Conservation (phyloP, 2,113 vertebrate genomes). For the Antidorcas marsupialis region DNA sequence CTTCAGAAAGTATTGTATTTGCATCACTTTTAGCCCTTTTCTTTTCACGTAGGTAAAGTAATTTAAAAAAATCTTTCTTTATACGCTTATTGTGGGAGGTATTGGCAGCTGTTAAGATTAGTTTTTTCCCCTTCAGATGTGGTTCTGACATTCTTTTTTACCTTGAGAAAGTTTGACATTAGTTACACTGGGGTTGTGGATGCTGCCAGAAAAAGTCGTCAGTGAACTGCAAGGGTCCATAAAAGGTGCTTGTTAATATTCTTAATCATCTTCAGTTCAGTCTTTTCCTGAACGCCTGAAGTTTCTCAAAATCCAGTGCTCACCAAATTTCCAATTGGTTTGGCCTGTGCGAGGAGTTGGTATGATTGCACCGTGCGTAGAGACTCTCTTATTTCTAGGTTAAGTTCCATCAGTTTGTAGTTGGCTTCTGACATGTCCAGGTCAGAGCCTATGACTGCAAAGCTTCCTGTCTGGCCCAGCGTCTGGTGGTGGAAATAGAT, state of each 20-base stretch:
- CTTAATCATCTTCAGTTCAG: conserved; percentile 53
- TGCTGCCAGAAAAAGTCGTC: conserved; percentile 26
- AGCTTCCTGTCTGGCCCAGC: conserved; percentile 93
- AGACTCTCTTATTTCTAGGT: conserved; percentile 95
- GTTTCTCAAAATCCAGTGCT: conserved; percentile 90
- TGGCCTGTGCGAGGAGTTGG: conserved; percentile 80
- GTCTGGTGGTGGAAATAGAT: conserved; percentile 99
- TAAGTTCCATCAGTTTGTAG: conserved; percentile 95
- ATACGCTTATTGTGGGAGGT: conserved; percentile 68
- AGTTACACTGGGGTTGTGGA: background rate
- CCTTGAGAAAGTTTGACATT: conserved; percentile 54
- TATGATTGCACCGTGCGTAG: conserved; percentile 88
- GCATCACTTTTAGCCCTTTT: conserved; percentile 85
- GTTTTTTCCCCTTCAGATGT: conserved; percentile 10
- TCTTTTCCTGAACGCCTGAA: conserved; percentile 53
- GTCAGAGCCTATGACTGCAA: conserved; percentile 93
- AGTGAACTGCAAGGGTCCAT: conserved; percentile 40
- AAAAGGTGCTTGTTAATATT: conserved; percentile 79
- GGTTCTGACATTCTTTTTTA: conserved; percentile 58
- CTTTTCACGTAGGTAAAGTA: conserved; percentile 72
- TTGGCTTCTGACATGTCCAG: conserved; percentile 93
- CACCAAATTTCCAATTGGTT: conserved; percentile 74
- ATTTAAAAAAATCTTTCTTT: conserved; percentile 71
- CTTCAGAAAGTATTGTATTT: conserved; percentile 71
- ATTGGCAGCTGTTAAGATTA: conserved; percentile 68